These are phyloP conservation scores for Hormiphora californensis DNA, from an alignment of 37 sponge, comb jelly and placozoan genomes.

Conservation along the genomic window DNA sequence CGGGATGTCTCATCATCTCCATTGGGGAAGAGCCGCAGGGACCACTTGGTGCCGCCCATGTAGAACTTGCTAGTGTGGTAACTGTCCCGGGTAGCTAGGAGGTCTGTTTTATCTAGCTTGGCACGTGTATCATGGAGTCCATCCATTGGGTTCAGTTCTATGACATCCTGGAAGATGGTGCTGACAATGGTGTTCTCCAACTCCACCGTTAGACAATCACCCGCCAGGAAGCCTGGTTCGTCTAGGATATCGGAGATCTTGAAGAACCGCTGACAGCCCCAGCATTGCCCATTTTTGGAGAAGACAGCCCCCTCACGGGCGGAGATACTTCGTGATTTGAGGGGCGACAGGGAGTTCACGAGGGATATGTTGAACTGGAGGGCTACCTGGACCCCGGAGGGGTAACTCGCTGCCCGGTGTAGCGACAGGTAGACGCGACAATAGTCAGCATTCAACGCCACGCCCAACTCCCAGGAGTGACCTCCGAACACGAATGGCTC, in stretches of 20 bases:
- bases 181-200: slow-evolving; percentile 17
- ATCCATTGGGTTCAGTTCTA: slow-evolving; percentile 1
- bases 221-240: background rate
- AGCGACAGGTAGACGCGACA: background rate
- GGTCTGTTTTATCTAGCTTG: slow-evolving; percentile 1
- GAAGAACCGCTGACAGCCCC: slow-evolving; percentile 35
- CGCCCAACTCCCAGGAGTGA: slow-evolving; percentile 10
- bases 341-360: background rate
- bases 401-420: background rate
- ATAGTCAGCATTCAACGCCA: slow-evolving; percentile 22
- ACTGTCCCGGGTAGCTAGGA: background rate
- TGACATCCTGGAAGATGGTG: slow-evolving; percentile 18
- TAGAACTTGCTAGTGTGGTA: slow-evolving; percentile 22
- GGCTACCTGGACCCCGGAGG: background rate
- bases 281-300: slow-evolving; percentile 12
- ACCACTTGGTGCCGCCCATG: slow-evolving; percentile 28
- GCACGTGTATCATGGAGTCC: background rate
- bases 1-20: slow-evolving; percentile 15
- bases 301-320: slow-evolving; percentile 32
- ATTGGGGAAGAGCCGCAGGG: background rate
- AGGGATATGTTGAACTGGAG: slow-evolving; percentile 38
- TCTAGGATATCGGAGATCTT: background rate
- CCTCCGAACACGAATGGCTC: slow-evolving; percentile 31
- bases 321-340: background rate
- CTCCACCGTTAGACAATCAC: background rate